A percentile compares a stretch with the other conserved stretches of the same genome.
Evolutionary conservation across 2,797 vertebrate genomes (phyloP).

Genomic region (Rhynchonycteris naso): DNA sequence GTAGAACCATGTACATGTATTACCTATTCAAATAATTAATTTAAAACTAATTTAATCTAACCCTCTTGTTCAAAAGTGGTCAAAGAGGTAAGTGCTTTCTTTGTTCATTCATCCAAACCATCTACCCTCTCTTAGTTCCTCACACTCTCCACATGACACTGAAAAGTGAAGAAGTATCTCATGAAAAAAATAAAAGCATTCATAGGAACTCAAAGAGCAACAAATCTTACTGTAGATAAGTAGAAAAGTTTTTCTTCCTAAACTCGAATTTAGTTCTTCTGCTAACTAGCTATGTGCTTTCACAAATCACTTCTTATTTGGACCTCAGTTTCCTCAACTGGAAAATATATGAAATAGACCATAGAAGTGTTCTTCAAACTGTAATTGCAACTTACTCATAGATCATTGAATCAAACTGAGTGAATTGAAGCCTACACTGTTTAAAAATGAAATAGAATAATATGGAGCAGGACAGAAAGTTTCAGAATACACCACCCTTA

Average conservation of each 20-base stretch:
- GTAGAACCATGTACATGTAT: background rate
- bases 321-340: background rate
- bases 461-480: conserved; percentile 39
- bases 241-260: background rate
- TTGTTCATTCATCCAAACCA: conserved; percentile 20
- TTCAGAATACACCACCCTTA: background rate
- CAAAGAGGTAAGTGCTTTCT: conserved; percentile 9
- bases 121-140: background rate
- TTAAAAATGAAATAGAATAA: conserved; percentile 7
- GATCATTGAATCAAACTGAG: background rate
- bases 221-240: background rate
- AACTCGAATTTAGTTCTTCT: background rate
- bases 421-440: background rate
- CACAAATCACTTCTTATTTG: background rate
- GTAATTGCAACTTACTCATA: background rate
- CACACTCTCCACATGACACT: background rate
- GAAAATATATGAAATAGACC: background rate
- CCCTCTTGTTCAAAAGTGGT: conserved; percentile 10
- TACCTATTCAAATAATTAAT: conserved; percentile 7
- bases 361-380: background rate
- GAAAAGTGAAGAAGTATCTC: background rate
- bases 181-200: background rate
- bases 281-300: background rate
- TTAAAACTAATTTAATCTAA: conserved; percentile 47
- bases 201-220: background rate